Evolutionary conservation across 2,113 vertebrate species (phyloP).

Genomic region (Panthera leo): DNA sequence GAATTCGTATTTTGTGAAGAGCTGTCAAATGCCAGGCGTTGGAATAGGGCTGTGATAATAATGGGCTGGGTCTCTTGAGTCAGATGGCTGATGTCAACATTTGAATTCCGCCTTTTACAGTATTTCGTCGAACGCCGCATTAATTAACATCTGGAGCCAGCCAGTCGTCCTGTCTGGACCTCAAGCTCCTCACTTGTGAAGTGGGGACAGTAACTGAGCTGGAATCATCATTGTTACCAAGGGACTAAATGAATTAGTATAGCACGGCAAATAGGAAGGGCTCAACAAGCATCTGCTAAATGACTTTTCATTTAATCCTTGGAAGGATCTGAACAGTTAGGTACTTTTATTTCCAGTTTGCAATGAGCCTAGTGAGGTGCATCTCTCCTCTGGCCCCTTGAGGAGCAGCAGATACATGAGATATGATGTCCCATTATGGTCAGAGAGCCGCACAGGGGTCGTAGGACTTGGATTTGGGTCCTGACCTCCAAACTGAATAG

Average conservation of each 20-base stretch:
- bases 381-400: background rate
- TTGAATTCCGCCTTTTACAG: background rate
- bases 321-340: background rate
- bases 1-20: background rate
- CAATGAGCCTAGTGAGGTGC: background rate
- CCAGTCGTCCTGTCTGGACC: background rate
- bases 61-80: background rate
- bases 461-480: background rate
- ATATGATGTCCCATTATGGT: accelerated
- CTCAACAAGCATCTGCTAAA: background rate
- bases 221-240: background rate
- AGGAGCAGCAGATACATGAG: background rate
- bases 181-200: background rate
- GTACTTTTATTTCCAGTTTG: background rate
- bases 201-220: background rate
- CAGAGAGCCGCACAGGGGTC: background rate
- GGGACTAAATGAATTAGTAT: background rate
- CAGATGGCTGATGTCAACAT: background rate
- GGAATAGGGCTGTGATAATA: background rate
- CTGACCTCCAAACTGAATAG: background rate
- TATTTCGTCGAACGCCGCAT: background rate
- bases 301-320: background rate
- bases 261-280: background rate
- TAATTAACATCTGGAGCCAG: background rate
- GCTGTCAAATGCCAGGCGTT: background rate